These are phyloP conservation scores for Stenodera caucasica DNA, from an alignment of 2,888 invertebrate species.

Conservation along the genomic window DNA sequence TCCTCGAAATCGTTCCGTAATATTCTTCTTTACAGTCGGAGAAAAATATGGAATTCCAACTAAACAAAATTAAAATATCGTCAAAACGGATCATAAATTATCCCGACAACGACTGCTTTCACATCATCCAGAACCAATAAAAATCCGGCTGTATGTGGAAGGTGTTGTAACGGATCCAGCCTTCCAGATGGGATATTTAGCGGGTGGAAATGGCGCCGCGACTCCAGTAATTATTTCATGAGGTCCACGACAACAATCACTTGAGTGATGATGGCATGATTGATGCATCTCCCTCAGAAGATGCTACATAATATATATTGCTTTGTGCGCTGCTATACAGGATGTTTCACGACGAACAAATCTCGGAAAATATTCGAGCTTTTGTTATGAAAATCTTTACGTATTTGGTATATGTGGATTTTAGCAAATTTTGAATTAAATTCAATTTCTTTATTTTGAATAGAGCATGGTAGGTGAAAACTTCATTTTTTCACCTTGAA, in stretches of 20 bases:
- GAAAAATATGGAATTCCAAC: too few relatives aligned
- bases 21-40: not conserved
- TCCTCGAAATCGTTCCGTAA: not conserved
- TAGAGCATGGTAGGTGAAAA: too few relatives aligned
- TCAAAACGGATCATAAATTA: conserved; percentile 24
- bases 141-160: conserved; percentile 11
- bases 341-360: too few relatives aligned
- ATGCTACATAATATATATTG: conserved; percentile 48
- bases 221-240: conserved; percentile 33
- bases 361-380: too few relatives aligned
- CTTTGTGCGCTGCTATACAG: conserved; percentile 47
- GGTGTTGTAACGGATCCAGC: conserved; percentile 11
- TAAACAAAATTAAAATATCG: not conserved
- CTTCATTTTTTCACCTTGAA: too few relatives aligned
- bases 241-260: conserved; percentile 24
- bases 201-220: conserved; percentile 10
- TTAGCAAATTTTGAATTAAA: too few relatives aligned
- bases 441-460: too few relatives aligned
- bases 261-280: conserved; percentile 43
- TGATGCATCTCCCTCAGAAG: conserved; percentile 42
- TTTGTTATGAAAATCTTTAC: too few relatives aligned
- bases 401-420: too few relatives aligned
- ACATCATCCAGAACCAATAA: conserved; percentile 28
- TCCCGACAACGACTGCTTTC: conserved; percentile 1
- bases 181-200: conserved; percentile 19